Conservation (phyloP, 2,888 invertebrate species). For the Coenonympha arcania region DNA sequence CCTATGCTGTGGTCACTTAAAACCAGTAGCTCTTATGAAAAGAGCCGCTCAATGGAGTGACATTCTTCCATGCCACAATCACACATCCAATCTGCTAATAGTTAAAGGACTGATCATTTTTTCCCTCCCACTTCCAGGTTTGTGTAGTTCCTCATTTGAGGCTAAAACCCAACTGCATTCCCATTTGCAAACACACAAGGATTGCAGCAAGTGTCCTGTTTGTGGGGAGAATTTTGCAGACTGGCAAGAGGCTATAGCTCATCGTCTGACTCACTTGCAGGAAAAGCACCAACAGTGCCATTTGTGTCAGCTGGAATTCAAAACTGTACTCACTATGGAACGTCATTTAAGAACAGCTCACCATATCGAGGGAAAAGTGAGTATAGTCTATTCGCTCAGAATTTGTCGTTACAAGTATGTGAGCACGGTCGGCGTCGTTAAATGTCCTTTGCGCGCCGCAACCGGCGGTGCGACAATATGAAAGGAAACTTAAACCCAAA, state of each 20-base stretch:
- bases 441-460: too few species aligned
- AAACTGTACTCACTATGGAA: slow-evolving; percentile 35
- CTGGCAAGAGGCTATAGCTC: slow-evolving; percentile 42
- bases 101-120: too few species aligned
- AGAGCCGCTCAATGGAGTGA: too few species aligned
- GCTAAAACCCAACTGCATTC: slow-evolving; percentile 27
- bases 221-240: slow-evolving; percentile 36
- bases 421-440: too few species aligned
- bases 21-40: too few species aligned
- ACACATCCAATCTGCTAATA: too few species aligned
- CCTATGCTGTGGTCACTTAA: too few species aligned
- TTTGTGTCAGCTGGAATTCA: slow-evolving; percentile 37
- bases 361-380: slow-evolving; percentile 38
- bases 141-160: slow-evolving; percentile 37
- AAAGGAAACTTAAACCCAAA: too few species aligned
- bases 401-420: too few species aligned
- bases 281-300: slow-evolving; percentile 38
- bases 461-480: too few species aligned
- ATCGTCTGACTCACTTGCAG: slow-evolving; percentile 44
- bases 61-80: too few species aligned
- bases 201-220: slow-evolving; percentile 33
- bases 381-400: background rate
- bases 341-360: slow-evolving; percentile 42
- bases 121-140: too few species aligned
- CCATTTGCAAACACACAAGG: slow-evolving; percentile 45